Percentiles rank a stretch among this genome's conserved stretches.
Conservation (phyloP, 2,113 vertebrate species). For the Tragelaphus buxtoni region DNA sequence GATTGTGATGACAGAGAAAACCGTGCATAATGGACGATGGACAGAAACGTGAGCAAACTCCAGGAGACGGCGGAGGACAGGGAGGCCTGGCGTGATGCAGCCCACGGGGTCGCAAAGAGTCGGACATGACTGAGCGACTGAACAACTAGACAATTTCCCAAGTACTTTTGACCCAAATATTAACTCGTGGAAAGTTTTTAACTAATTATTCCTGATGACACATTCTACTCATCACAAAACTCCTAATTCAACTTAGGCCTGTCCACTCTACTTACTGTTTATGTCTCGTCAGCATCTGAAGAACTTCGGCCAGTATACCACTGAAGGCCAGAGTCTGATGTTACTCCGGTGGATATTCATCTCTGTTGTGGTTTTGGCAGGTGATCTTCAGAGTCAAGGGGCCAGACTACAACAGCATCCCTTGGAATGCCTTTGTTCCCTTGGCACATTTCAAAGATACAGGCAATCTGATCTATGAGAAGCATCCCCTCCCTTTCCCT, state of each 20-base stretch:
- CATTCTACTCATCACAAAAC: not conserved
- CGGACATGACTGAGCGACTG: not conserved
- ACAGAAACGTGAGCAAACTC: too few relatives aligned
- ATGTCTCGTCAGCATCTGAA: not conserved
- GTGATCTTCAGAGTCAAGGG: not conserved
- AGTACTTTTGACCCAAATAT: not conserved
- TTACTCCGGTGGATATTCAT: not conserved
- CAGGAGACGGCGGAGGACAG: too few relatives aligned
- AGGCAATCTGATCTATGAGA: not conserved
- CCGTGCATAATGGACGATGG: too few relatives aligned
- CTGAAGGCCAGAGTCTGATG: not conserved
- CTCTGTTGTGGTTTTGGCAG: not conserved
- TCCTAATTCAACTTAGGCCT: not conserved
- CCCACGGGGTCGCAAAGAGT: not conserved
- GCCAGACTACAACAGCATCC: fast-evolving
- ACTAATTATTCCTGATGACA: not conserved
- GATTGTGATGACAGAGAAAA: not conserved
- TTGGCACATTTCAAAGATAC: not conserved
- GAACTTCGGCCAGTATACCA: fast-evolving
- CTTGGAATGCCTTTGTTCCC: not conserved
- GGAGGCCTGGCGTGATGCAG: too few relatives aligned
- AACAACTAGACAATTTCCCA: not conserved
- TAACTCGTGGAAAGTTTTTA: not conserved
- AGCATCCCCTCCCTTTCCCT: not conserved
- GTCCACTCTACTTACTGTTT: not conserved